Percentiles rank a stretch among this genome's conserved stretches.
phyloP scores from a whole-genome alignment of 2,888 invertebrate species.

The Drosophila mettleri region DNA sequence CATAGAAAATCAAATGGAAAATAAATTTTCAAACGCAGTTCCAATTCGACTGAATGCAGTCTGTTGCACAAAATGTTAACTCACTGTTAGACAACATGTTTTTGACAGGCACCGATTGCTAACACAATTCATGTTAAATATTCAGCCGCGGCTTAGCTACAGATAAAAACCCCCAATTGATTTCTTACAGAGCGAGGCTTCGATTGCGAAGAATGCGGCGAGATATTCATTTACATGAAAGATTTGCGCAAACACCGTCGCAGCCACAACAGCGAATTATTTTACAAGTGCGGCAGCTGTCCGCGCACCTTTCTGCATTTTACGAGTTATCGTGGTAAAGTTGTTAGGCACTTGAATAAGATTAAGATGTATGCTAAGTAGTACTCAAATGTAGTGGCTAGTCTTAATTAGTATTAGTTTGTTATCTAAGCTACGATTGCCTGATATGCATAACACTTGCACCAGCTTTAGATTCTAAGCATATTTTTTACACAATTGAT shows the following conservation, averaged over 20 bases:
- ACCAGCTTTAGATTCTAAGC: constrained; percentile 34
- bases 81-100: constrained; percentile 6
- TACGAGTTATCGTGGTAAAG: constrained; percentile 74
- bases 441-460: constrained; percentile 43
- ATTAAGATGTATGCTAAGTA: constrained; percentile 11
- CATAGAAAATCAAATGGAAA: not conserved
- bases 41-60: constrained; percentile 1
- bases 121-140: constrained; percentile 16
- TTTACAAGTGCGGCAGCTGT: constrained; percentile 79
- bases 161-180: constrained; percentile 42
- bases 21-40: not conserved
- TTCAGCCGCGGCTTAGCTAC: constrained; percentile 31
- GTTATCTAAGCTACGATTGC: constrained; percentile 17
- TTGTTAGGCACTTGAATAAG: constrained; percentile 9
- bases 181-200: constrained; percentile 72
- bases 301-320: constrained; percentile 74
- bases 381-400: constrained; percentile 9
- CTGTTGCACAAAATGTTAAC: constrained; percentile 12
- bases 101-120: constrained; percentile 4
- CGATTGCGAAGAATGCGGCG: constrained; percentile 74
- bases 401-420: constrained; percentile 5
- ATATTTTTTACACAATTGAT: not conserved
- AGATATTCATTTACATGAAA: constrained; percentile 64
- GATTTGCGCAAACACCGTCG: constrained; percentile 79
- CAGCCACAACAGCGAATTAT: constrained; percentile 69